Percentiles rank a stretch among this genome's conserved stretches.
Conservation (phyloP, 2,113 vertebrate species). For the Menidia beryllina region DNA sequence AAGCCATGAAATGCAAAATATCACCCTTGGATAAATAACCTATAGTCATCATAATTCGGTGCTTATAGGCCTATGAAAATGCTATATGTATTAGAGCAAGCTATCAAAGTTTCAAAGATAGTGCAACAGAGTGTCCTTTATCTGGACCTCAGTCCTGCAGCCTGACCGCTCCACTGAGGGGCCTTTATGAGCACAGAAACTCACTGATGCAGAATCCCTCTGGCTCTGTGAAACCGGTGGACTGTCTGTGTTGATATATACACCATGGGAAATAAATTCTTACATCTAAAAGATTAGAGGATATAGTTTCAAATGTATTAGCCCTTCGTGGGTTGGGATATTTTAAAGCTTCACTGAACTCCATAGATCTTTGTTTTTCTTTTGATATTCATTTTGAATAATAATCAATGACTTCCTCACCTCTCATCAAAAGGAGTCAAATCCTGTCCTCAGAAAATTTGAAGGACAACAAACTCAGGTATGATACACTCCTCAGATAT, state of each 20-base stretch:
- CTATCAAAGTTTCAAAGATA: conserved; percentile 66
- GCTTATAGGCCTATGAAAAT: conserved; percentile 58
- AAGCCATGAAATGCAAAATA: conserved; percentile 40
- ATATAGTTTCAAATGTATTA: background rate
- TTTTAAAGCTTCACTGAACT: background rate
- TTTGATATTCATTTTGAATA: no score
- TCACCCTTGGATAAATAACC: conserved; percentile 32
- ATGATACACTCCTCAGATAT: background rate
- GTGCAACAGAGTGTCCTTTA: conserved; percentile 63
- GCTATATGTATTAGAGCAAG: conserved; percentile 42
- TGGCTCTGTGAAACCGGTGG: conserved; percentile 34
- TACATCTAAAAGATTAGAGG: no score
- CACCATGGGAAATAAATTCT: no score
- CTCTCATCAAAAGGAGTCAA: no score
- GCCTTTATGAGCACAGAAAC: conserved; percentile 58
- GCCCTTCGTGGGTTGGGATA: conserved; percentile 8
- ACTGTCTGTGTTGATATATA: conserved; percentile 17
- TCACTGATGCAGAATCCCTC: conserved; percentile 39
- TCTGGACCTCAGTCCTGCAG: conserved; percentile 57
- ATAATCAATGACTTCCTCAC: no score
- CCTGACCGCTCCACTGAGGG: conserved; percentile 54
- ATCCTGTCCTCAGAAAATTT: no score
- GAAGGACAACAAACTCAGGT: no score
- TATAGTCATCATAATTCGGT: conserved; percentile 41
- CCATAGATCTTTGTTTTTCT: no score